Evolutionary conservation across 2,113 vertebrate genomes (phyloP), one percentile per base, ranked within the genome.

Genomic region (Boulengeromyrus knoepffleri): DNA sequence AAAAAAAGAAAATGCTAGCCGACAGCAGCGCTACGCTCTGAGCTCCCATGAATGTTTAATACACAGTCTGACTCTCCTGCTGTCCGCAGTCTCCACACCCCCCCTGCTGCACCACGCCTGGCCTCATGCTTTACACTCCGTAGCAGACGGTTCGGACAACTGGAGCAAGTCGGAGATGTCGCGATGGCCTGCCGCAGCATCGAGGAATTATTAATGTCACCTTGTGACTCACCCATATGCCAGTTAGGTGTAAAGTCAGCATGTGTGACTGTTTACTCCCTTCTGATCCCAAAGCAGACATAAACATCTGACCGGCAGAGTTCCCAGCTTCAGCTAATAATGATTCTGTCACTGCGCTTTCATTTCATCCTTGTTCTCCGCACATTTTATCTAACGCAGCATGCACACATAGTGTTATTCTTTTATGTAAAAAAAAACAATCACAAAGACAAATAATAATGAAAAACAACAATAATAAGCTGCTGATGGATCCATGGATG

Each of bases 11-110:
- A 91, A 87, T 39, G 27, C 46, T 52, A 47, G 46, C 49, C 45
- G 17, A 83, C 74, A 52, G 80, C 89, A 45, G 46, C 47, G 74
- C n/a, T 21, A 85, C 15, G 19, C 56, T 89, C 90, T 91, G 90
- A 91, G 93, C 91, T 85, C 92, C 93, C 92, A 94, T 94, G 92
- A 94, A 95, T 95, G 92, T 93, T 93, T 94, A 92, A 94, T 93
- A 49, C 87, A 85, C 92, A 93, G 88, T 91, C 91, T 52, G 89
- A 93, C 56, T 92, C 92, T 90, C 91, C 91, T 92, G 92, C 91
- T 93, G 93, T 92, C 91, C 83, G 50, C 89, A 85, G 90, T 66
- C 91, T 80, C 90, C 87, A 42, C 15, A 17, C 53, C 19, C 50
- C 53, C 86, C 50, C 86, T 0, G 0, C 62, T 21, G 19, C 87